Percentiles rank a stretch among this genome's conserved stretches.
These are phyloP conservation scores for Eupsilia transversa DNA, from an alignment of 2,888 invertebrate species.

Conservation along the genomic window DNA sequence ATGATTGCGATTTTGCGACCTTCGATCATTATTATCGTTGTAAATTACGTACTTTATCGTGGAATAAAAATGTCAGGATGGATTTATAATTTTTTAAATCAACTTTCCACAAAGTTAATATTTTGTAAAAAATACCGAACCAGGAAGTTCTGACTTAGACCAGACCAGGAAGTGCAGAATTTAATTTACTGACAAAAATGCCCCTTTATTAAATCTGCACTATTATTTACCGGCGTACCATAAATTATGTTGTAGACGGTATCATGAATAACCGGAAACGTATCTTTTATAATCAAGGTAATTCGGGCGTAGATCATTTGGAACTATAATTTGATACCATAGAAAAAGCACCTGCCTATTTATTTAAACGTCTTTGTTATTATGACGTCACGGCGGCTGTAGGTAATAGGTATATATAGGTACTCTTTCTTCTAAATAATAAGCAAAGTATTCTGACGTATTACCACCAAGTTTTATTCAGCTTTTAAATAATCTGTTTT, in stretches of 20 bases:
- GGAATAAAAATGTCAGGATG: slow-evolving; percentile 14
- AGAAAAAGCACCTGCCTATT: slow-evolving; percentile 6
- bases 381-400: background rate
- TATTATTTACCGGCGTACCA: slow-evolving; percentile 32
- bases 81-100: background rate
- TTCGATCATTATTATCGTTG: slow-evolving; percentile 44
- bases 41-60: slow-evolving; percentile 25
- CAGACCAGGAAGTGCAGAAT: slow-evolving; percentile 21
- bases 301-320: slow-evolving; percentile 40
- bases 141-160: slow-evolving; percentile 20
- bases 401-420: background rate
- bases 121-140: slow-evolving; percentile 10
- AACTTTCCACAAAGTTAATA: background rate
- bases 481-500: background rate
- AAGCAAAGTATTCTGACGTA: background rate
- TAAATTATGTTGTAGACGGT: slow-evolving; percentile 39
- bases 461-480: no score
- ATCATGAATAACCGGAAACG: slow-evolving; percentile 48
- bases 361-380: background rate
- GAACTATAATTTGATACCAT: slow-evolving; percentile 38
- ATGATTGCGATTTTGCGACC: slow-evolving; percentile 35
- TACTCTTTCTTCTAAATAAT: background rate
- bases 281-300: slow-evolving; percentile 52
- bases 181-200: slow-evolving; percentile 35
- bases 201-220: slow-evolving; percentile 45